Percentiles rank a stretch among this genome's conserved stretches.
Evolutionary conservation across 2,113 vertebrate species (phyloP).

Genomic region (Neogobius melanostomus): DNA sequence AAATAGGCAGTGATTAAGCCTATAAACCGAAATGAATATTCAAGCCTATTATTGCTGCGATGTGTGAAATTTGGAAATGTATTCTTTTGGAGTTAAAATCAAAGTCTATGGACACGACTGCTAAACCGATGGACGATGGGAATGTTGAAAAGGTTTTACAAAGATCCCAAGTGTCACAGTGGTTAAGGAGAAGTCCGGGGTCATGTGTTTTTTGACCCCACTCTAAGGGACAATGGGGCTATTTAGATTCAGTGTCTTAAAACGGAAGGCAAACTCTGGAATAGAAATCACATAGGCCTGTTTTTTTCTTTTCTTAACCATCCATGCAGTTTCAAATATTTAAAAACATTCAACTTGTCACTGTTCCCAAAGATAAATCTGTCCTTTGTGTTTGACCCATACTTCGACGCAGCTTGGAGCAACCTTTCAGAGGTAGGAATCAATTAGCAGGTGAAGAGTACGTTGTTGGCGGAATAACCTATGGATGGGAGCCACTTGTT

Average conservation of each 20-base stretch:
- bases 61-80: too few relatives aligned
- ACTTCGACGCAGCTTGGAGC: not conserved
- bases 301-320: not conserved
- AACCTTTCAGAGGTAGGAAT: too few relatives aligned
- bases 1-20: too few relatives aligned
- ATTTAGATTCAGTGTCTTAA: constrained; percentile 63
- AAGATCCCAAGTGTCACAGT: constrained; percentile 22
- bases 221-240: constrained; percentile 79
- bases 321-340: too few relatives aligned
- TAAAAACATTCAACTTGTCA: too few relatives aligned
- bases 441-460: too few relatives aligned
- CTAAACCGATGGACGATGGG: not conserved
- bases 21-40: too few relatives aligned
- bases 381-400: not conserved
- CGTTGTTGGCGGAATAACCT: too few relatives aligned
- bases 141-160: constrained; percentile 5
- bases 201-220: constrained; percentile 47
- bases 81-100: not conserved
- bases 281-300: constrained; percentile 26
- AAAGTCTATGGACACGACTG: not conserved
- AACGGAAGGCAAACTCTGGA: constrained; percentile 47
- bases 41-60: too few relatives aligned
- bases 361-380: not conserved
- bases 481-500: too few relatives aligned
- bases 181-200: constrained; percentile 38